Base-by-base conservation (phyloP, 1,140 invertebrate genomes). In the Lysiphlebus fabarum region DNA sequence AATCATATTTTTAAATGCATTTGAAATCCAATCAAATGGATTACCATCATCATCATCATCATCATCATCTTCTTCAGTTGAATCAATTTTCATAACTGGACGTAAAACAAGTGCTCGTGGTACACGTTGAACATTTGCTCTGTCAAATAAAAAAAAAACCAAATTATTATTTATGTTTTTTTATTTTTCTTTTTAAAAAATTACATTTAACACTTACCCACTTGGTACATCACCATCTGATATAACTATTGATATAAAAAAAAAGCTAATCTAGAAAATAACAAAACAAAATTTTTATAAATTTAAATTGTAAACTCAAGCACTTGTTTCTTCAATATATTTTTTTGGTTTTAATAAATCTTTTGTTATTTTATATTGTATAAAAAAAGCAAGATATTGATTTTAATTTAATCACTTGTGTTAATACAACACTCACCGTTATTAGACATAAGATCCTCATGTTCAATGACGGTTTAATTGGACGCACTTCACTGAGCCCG, bases 391-490 rank as follows among this genome's bases (percentile, higher is more conserved):
- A 9, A 14, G 7, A 26, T 47, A 57, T 50, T 12, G 17, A 34
- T 37, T 55, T 45, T 60, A 53, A 55, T 55, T 4, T 51, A 55
- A 14, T 60, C 43, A 60, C 17, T 26, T 4, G 17, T 55, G 38
- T 51, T n/a, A 48, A n/a, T 33, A 40, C 38, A 47, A n/a, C 58
- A 63, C 62, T 63, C 62, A 63, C 62, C 62, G 62, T 57, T 63
- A 63, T 59, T 38, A 60, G 58, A 53, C 43, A 63, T 49, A 60
- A 17, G 53, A 63, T 63, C 54, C 51, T 63, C 58, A 63, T 59
- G 53, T 41, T 50, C 42, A 45, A 26, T 26, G 17, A 26, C 17
- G 17, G 17, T 2, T 26, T 4, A 55, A 58, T 43, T 56, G 36
- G 33, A 11, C 37, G 33, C 55, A 63, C 56, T 37, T 37, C 14